Base-by-base conservation (phyloP, 2,113 vertebrate genomes). In the Equus przewalskii region DNA sequence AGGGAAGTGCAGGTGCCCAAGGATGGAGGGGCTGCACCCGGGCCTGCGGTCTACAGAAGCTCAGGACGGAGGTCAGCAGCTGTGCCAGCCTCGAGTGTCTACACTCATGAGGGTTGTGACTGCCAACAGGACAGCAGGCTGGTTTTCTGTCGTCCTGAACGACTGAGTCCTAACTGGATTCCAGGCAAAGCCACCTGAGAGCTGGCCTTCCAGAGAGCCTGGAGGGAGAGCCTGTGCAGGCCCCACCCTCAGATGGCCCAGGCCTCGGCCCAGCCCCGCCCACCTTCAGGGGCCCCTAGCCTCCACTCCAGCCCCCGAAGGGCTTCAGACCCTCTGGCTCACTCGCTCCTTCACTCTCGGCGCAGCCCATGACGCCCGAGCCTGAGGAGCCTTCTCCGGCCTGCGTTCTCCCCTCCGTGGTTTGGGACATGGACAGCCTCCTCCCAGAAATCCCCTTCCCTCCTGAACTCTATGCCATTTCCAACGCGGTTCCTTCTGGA, bases 241-340 rank as follows among this genome's bases (percentile, higher is more conserved):
- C 44, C 46, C 26, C 3, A 10, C 8, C 64, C 70, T 56, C 0
- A 2, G 28, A 19, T 1, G 67, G 36, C 36, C 44, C 16, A 41
- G 79, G 60, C 44, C 51, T 16, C 49, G 21, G 26, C 30, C 49
- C n/a, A 14, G 51, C 51, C 81, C 44, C 36, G 28, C 6, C 10
- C 12, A 60, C 15, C 36, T 51, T 15, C 1, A 22, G 21, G 62
- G 36, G 16, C 80, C 46, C 7, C 4, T 28, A 33, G 36, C 7
- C 0, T 13, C 24, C 28, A 8, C 16, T 1, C 6, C 44, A 1
- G 0, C 1, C 21, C 46, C 3, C 2, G 1, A 4, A 56, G 15
- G n/a, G 33, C 70, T 28, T 10, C 41, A 65, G 6, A 65, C 33
- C 19, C 5, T 46, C 54, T n/a, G n/a, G 41, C 46, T 93, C 36